A percentile compares a stretch with the other conserved stretches of the same genome.
phyloP scores from a whole-genome alignment of 92 coral and sea anemone genomes.

The Muricea muricata region DNA sequence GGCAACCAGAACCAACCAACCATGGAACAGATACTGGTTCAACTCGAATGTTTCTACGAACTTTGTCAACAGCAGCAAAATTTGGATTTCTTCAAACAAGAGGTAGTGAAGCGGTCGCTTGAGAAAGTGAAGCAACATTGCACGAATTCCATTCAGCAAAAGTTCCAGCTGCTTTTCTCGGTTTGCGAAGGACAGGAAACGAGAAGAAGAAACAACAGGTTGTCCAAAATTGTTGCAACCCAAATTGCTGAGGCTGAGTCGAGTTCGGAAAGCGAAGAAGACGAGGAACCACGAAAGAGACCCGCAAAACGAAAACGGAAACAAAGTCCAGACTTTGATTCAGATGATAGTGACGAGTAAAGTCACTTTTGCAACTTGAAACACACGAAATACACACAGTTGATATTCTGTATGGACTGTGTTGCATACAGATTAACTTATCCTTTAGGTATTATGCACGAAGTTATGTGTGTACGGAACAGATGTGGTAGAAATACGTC shows the following conservation, averaged over 20 bases:
- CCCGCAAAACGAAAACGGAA: constrained; percentile 41
- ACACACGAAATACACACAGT: background rate
- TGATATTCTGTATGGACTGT: background rate
- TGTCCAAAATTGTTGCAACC: constrained; percentile 82
- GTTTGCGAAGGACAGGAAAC: constrained; percentile 93
- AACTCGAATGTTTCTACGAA: constrained; percentile 90
- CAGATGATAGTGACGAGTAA: constrained; percentile 39
- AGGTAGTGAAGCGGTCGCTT: constrained; percentile 77
- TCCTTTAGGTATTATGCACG: background rate
- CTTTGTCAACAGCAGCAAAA: constrained; percentile 93
- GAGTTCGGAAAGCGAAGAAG: constrained; percentile 84
- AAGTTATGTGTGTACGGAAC: background rate
- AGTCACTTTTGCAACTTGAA: background rate
- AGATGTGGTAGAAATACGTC: no score
- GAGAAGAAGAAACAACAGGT: constrained; percentile 86
- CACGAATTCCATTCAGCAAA: constrained; percentile 46
- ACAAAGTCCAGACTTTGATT: constrained; percentile 40
- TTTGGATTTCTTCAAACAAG: constrained; percentile 89
- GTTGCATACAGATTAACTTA: background rate
- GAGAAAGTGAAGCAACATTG: constrained; percentile 79
- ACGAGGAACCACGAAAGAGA: constrained; percentile 25
- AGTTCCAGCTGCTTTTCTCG: constrained; percentile 85
- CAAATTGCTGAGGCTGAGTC: constrained; percentile 73
- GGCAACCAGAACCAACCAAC: constrained; percentile 77
- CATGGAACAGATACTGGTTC: constrained; percentile 85